phyloP scores from a whole-genome alignment of 2,113 vertebrate genomes.

The Proteles cristata region DNA sequence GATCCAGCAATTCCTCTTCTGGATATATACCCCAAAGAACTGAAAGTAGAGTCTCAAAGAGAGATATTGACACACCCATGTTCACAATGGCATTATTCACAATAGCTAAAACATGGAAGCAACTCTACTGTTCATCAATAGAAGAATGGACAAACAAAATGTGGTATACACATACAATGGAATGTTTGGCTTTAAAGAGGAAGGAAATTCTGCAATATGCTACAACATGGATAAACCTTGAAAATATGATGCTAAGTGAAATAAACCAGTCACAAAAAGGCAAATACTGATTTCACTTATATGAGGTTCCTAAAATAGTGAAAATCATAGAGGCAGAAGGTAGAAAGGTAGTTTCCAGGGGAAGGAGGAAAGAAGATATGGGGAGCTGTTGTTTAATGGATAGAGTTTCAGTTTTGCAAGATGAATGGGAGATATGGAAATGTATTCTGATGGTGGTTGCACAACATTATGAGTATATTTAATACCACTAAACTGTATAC shows the following conservation, averaged over 20 bases:
- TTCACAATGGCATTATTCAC: neutral
- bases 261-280: neutral
- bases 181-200: neutral
- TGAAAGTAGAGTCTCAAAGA: neutral
- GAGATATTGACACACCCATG: neutral
- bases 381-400: neutral
- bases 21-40: neutral
- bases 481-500: neutral
- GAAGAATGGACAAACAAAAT: neutral
- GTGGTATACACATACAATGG: neutral
- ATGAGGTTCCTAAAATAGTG: neutral
- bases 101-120: neutral
- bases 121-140: neutral
- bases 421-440: neutral
- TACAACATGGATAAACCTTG: neutral
- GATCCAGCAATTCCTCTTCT: neutral
- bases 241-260: neutral
- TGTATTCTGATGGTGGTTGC: neutral
- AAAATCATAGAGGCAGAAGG: neutral
- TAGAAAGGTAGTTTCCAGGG: neutral
- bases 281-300: neutral
- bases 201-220: neutral
- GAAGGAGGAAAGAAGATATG: neutral
- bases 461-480: neutral
- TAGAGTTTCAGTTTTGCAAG: neutral